A percentile compares a stretch with the other conserved stretches of the same genome.
Conservation (phyloP, 2,888 invertebrate species). For the Gari tellinella region DNA sequence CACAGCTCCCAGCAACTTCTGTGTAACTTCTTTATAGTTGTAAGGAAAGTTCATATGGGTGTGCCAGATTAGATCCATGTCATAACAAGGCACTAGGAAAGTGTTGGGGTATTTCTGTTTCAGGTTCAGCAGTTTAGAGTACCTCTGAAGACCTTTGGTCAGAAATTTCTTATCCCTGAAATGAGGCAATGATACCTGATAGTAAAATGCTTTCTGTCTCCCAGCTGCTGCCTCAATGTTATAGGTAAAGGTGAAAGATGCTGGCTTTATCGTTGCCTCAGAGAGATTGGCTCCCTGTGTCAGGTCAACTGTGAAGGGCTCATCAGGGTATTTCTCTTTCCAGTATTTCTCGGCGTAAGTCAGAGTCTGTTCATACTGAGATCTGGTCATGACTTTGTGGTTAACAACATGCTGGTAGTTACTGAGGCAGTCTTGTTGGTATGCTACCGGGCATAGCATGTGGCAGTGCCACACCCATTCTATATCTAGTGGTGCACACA, state of each 20-base stretch:
- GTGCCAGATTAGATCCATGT: conserved; percentile 86
- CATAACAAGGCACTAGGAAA: conserved; percentile 86
- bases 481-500: conserved; percentile 83
- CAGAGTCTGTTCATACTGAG: conserved; percentile 31
- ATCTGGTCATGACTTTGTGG: conserved; percentile 67
- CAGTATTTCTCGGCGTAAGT: conserved; percentile 64
- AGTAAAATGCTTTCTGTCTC: conserved; percentile 85
- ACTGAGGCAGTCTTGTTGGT: conserved; percentile 74
- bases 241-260: conserved; percentile 72
- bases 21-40: conserved; percentile 75
- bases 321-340: conserved; percentile 70
- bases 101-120: conserved; percentile 83
- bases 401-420: conserved; percentile 76
- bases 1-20: conserved; percentile 70
- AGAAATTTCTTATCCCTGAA: conserved; percentile 84
- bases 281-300: conserved; percentile 22
- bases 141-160: conserved; percentile 81
- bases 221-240: conserved; percentile 83
- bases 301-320: conserved; percentile 69
- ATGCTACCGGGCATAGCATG: conserved; percentile 79
- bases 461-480: conserved; percentile 86
- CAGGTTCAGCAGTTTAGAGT: conserved; percentile 84
- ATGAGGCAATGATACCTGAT: conserved; percentile 85
- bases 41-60: conserved; percentile 84
- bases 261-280: conserved; percentile 2